Percentiles rank a stretch among this genome's conserved stretches.
phyloP scores from a whole-genome alignment of 2,888 invertebrate genomes.

The Machimus rusticus region DNA sequence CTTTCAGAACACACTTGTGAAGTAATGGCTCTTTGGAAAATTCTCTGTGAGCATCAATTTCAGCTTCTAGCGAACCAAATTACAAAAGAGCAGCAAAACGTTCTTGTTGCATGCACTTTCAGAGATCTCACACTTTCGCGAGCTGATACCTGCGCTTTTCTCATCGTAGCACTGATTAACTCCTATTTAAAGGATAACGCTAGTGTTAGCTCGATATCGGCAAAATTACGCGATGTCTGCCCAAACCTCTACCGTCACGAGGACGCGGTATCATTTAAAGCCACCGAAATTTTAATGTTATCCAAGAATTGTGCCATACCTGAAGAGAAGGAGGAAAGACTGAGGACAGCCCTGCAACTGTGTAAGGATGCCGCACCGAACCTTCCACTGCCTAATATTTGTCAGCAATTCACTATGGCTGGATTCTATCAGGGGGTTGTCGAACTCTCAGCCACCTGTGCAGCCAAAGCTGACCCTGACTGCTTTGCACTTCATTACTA shows the following conservation, averaged over 20 bases:
- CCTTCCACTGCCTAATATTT: constrained; percentile 83
- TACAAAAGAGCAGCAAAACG: constrained; percentile 71
- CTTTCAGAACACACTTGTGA: constrained; percentile 77
- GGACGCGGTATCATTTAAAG: constrained; percentile 95
- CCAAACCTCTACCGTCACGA: constrained; percentile 93
- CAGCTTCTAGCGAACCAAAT: constrained; percentile 77
- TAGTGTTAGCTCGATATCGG: constrained; percentile 89
- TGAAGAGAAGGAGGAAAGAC: constrained; percentile 78
- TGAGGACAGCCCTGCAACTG: constrained; percentile 80
- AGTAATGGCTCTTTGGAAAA: constrained; percentile 91
- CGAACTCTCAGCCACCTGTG: constrained; percentile 85
- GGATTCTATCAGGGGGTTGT: constrained; percentile 89
- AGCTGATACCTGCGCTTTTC: constrained; percentile 70
- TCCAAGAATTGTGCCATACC: constrained; percentile 78
- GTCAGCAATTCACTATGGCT: constrained; percentile 78
- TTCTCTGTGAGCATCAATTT: constrained; percentile 91
- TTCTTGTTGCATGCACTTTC: constrained; percentile 70
- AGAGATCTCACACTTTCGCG: constrained; percentile 65
- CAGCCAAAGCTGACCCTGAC: constrained; percentile 87
- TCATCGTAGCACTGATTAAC: constrained; percentile 86
- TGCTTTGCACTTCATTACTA: constrained; percentile 88
- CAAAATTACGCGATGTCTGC: constrained; percentile 86
- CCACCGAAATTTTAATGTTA: constrained; percentile 86
- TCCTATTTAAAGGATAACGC: constrained; percentile 95
- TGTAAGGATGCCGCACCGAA: constrained; percentile 90